phyloP scores from a whole-genome alignment of 2,113 vertebrate species.

The Pimephales promelas region DNA sequence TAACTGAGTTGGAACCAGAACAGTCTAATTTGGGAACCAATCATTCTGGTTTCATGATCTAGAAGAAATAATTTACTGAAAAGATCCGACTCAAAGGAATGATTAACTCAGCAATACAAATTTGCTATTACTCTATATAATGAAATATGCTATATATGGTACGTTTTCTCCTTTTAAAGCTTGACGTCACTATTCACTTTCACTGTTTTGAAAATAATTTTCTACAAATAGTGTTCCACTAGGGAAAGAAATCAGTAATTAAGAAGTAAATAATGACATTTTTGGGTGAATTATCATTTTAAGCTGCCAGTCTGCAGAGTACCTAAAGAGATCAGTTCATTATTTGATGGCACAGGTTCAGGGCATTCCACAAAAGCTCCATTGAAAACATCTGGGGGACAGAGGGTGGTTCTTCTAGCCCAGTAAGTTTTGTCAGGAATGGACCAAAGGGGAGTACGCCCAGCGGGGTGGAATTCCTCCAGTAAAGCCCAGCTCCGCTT shows the following conservation, averaged over 20 bases:
- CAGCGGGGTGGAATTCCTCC: slow-evolving; percentile 39
- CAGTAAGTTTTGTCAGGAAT: slow-evolving; percentile 32
- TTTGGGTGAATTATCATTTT: background rate
- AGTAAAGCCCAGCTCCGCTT: slow-evolving; percentile 13
- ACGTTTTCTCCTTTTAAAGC: background rate
- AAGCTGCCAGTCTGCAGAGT: background rate
- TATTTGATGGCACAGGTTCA: slow-evolving; percentile 13
- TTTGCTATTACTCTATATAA: no score
- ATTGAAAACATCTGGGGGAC: slow-evolving; percentile 45
- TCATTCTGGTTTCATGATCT: no score
- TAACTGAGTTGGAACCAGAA: background rate
- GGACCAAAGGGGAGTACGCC: background rate
- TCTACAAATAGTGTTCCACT: background rate
- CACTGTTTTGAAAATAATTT: background rate
- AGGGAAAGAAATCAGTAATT: background rate
- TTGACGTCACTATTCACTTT: background rate
- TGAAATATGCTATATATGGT: no score
- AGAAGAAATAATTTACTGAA: no score
- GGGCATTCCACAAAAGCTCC: slow-evolving; percentile 15
- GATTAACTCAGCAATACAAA: no score
- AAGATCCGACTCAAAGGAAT: no score
- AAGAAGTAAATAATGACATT: background rate
- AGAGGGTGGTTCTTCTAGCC: background rate
- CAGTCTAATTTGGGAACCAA: background rate
- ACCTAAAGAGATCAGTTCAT: background rate